Percentiles rank a stretch among this genome's conserved stretches.
phyloP scores from a whole-genome alignment of 2,888 invertebrate genomes.

The Epinotia ramella region DNA sequence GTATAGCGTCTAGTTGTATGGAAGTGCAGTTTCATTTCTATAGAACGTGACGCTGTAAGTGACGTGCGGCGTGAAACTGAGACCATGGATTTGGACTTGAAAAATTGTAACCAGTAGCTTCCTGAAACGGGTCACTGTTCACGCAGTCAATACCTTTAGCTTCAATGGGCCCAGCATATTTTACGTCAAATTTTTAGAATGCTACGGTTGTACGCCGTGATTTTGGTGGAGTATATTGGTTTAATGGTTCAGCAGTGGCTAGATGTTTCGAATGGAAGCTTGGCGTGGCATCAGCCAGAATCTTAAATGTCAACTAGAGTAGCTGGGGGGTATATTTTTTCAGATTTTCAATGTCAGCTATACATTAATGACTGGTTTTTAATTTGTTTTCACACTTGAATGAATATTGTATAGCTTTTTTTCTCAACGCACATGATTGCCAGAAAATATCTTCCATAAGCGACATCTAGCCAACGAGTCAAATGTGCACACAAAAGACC shows the following conservation, averaged over 20 bases:
- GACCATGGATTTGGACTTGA: too few relatives aligned
- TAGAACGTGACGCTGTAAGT: too few relatives aligned
- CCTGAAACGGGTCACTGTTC: too few relatives aligned
- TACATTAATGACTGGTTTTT: background rate
- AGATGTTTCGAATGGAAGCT: conserved; percentile 8
- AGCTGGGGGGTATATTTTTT: too few relatives aligned
- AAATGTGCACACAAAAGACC: background rate
- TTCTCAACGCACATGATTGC: background rate
- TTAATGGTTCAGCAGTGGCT: conserved; percentile 6
- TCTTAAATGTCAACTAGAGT: background rate
- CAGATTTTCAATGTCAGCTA: too few relatives aligned
- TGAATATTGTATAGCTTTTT: background rate
- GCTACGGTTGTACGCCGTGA: background rate
- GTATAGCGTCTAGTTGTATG: too few relatives aligned
- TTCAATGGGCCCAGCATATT: too few relatives aligned
- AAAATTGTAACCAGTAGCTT: too few relatives aligned
- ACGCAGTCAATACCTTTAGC: too few relatives aligned
- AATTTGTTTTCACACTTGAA: background rate
- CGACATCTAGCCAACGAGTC: background rate
- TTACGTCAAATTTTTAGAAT: background rate
- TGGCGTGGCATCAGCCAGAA: background rate
- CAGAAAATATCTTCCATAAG: background rate
- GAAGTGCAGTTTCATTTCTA: too few relatives aligned
- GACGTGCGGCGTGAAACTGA: too few relatives aligned
- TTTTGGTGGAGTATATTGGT: conserved; percentile 1